Base-by-base conservation (phyloP, 2,113 vertebrate species). In the Helogale parvula region DNA sequence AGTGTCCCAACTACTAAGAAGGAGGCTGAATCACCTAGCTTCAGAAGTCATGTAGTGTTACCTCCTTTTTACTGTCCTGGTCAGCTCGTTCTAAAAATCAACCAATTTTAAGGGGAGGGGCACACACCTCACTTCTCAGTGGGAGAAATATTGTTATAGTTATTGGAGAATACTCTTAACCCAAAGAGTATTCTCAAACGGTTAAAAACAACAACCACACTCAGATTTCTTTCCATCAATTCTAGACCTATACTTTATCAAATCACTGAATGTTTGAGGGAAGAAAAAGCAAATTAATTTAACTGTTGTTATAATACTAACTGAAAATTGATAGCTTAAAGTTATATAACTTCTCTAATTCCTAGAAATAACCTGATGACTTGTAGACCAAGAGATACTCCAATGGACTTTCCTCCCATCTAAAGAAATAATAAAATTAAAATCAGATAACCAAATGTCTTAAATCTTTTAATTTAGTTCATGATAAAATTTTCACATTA, bases 301-400 rank as follows among this genome's bases (percentile, higher is more conserved):
- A 94, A 85, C 15, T 93, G 15, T 93, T 95, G 82, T 65, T 57
- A 92, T 71, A 57, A 68, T 79, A 71, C 4, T 92, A 86, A 71
- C 95, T 96, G 82, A 52, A 97, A 97, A 93, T 17, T 15, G 17
- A 76, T 8, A 88, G 17, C 57, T 90, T 94, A 54, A 90, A 88
- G 19, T 52, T 81, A 93, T 87, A 87, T 54, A 93, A 38, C 25
- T 52, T 60, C 74, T 94, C 92, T 94, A 88, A 82, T 38, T 57
- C 65, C 90, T 88, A 54, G 65, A 93, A 80, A 91, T 38, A 96
- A 66, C 77, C 68, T 87, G 94, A 93, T 76, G 33, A 83, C 8
- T 68, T 90, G 66, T n/a, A 96, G 94, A 88, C 83, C 45, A 92
- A 94, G 86, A 92, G 38, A 84, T 57, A 93, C 14, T 96, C 66